Percentiles rank a stretch among this genome's conserved stretches.
phyloP scores from a whole-genome alignment of 2,113 vertebrate species.

The Centropus bengalensis region DNA sequence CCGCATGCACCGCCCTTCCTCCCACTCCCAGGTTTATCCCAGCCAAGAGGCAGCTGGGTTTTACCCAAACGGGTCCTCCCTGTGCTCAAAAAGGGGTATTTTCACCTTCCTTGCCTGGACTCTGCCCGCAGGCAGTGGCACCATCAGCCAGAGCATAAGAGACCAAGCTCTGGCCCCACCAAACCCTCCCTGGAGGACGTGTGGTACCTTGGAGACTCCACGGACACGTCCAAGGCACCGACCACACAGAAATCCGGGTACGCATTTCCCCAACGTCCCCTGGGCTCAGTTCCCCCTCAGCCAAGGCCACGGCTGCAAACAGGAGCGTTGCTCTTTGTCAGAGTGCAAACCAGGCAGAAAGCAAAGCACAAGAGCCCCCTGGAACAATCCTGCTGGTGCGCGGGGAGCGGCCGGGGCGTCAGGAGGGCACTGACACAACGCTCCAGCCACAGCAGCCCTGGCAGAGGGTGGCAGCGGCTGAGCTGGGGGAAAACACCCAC shows the following conservation, averaged over 20 bases:
- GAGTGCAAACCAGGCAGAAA: not conserved
- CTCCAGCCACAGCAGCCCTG: not conserved
- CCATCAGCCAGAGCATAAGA: fast-evolving
- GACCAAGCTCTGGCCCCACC: not conserved
- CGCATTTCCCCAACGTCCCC: fast-evolving
- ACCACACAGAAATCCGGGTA: not conserved
- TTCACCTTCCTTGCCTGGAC: not conserved
- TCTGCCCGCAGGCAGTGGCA: not conserved
- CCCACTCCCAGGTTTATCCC: not conserved
- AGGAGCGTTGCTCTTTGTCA: not conserved
- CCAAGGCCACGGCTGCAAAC: not conserved
- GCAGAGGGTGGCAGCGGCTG: not conserved
- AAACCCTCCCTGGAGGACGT: fast-evolving
- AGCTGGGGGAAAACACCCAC: not conserved
- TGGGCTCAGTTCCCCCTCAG: not conserved
- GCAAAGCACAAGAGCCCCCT: not conserved
- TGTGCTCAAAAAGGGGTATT: fast-evolving
- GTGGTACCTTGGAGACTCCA: fast-evolving
- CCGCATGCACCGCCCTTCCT: not conserved
- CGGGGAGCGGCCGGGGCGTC: not conserved
- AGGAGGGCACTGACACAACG: not conserved
- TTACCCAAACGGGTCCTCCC: not conserved
- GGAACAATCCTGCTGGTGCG: not conserved
- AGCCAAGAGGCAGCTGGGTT: fast-evolving
- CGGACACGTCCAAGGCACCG: fast-evolving